Percentiles rank a stretch among this genome's conserved stretches.
phyloP scores from a whole-genome alignment of 2,797 vertebrate genomes.

The Ptychadena robeensis region DNA sequence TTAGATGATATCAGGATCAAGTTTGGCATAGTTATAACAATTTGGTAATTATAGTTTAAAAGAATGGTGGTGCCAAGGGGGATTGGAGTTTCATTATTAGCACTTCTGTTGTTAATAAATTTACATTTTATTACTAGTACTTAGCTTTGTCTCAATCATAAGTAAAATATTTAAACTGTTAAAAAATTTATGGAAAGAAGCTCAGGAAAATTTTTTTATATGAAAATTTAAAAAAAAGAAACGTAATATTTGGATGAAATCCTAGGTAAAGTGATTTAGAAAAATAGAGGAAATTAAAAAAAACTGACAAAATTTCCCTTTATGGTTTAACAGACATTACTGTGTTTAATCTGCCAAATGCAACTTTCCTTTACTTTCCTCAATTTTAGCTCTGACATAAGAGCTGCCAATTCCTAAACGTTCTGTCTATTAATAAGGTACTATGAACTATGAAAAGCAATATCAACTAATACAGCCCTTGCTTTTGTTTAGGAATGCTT shows the following conservation, averaged over 20 bases:
- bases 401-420: constrained; percentile 26
- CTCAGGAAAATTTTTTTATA: background rate
- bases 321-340: constrained; percentile 31
- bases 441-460: constrained; percentile 20
- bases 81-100: too few species aligned
- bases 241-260: constrained; percentile 14
- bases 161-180: too few species aligned
- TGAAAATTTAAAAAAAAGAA: background rate
- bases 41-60: too few species aligned
- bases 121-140: too few species aligned
- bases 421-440: constrained; percentile 29
- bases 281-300: constrained; percentile 29
- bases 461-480: background rate
- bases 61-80: too few species aligned
- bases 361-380: constrained; percentile 45
- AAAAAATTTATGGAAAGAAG: background rate
- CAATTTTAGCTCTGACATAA: constrained; percentile 15
- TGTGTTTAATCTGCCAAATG: constrained; percentile 43
- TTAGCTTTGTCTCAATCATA: too few species aligned
- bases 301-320: constrained; percentile 3
- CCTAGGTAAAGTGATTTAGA: constrained; percentile 32
- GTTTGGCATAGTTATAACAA: too few species aligned
- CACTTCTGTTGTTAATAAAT: too few species aligned
- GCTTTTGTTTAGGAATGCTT: background rate
- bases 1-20: too few species aligned